Evolutionary conservation across 2,888 invertebrate species (phyloP).

Genomic region (Lithosia quadra): DNA sequence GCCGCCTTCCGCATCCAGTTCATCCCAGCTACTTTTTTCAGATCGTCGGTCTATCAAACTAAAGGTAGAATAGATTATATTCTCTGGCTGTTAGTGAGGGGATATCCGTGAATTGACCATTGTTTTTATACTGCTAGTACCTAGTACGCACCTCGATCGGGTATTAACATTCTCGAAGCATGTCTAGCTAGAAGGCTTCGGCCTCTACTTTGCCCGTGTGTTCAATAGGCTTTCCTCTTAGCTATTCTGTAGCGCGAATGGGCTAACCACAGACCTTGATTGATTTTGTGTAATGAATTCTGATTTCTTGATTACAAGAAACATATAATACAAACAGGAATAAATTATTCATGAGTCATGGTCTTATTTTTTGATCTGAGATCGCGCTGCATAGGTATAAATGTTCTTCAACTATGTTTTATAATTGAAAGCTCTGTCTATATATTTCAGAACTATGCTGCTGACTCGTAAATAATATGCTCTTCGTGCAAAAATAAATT

Average conservation of each 20-base stretch:
- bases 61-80: not conserved
- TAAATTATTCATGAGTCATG: not conserved
- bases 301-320: conserved; percentile 3
- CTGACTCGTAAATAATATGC: no score
- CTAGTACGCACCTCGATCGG: conserved; percentile 35
- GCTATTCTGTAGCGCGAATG: conserved; percentile 16
- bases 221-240: conserved; percentile 35
- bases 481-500: no score
- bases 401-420: not conserved
- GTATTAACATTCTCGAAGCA: conserved; percentile 55
- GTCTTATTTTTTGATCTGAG: not conserved
- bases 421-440: not conserved
- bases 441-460: no score
- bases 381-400: not conserved
- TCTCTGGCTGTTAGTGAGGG: conserved; percentile 17
- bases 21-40: no score
- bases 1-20: no score
- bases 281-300: conserved; percentile 21
- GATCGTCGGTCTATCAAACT: no score
- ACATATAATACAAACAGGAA: not conserved
- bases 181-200: conserved; percentile 51
- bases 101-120: conserved; percentile 46
- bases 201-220: conserved; percentile 49
- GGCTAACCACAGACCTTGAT: conserved; percentile 37
- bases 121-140: conserved; percentile 48